Evolutionary conservation across 2,113 vertebrate species (phyloP).

Genomic region (Sterna hirundo): DNA sequence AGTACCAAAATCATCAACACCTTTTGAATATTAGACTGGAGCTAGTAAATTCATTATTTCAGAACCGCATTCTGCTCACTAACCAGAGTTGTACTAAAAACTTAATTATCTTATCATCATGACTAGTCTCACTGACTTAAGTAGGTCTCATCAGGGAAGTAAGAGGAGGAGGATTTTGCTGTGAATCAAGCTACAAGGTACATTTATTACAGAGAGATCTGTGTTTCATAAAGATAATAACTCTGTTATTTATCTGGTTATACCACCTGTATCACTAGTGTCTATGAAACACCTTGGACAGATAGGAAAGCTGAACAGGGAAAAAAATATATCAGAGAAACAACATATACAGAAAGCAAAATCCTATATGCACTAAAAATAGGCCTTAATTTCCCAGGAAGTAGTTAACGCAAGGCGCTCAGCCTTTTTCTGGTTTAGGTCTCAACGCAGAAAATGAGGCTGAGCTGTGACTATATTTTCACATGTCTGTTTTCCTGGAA

Average conservation of each 20-base stretch:
- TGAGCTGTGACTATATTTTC: neutral
- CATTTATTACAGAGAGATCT: constrained; percentile 51
- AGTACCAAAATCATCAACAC: neutral
- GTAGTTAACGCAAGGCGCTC: neutral
- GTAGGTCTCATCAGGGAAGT: constrained; percentile 46
- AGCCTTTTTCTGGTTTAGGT: neutral
- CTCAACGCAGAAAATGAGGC: neutral
- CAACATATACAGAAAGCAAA: neutral
- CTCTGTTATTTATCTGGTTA: constrained; percentile 7
- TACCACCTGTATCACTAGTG: neutral
- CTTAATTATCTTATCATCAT: constrained; percentile 60
- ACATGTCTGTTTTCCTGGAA: neutral
- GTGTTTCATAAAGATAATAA: constrained; percentile 16
- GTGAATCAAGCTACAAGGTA: constrained; percentile 43
- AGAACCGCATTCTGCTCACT: constrained; percentile 40
- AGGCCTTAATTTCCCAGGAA: neutral
- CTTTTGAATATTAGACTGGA: constrained; percentile 1
- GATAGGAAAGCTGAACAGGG: neutral
- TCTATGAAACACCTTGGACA: neutral
- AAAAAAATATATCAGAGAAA: neutral
- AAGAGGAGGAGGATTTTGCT: constrained; percentile 38
- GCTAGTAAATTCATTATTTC: neutral
- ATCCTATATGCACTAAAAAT: neutral
- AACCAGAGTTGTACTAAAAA: constrained; percentile 59
- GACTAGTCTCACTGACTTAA: constrained; percentile 64